phyloP scores from a whole-genome alignment of 2,113 vertebrate species.

The Etia nguti region DNA sequence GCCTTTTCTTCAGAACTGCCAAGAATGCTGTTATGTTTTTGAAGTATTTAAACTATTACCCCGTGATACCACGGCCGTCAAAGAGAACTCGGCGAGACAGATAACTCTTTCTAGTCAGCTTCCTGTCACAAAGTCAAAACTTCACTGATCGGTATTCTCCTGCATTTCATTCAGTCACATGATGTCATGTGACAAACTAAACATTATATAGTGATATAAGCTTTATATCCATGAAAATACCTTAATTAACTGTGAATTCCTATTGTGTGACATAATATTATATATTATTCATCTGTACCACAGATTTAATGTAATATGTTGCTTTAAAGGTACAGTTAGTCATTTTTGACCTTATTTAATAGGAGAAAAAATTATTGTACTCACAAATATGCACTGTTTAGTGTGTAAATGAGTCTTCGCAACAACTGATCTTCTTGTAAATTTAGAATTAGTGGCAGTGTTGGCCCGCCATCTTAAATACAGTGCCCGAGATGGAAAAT shows the following conservation, averaged over 20 bases:
- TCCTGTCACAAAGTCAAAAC: neutral
- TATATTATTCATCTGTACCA: neutral
- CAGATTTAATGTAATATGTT: neutral
- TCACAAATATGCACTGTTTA: no score
- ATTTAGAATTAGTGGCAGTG: no score
- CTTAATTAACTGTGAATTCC: neutral
- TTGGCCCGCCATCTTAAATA: no score
- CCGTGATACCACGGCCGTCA: neutral
- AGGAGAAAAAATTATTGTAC: no score
- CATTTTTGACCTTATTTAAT: no score
- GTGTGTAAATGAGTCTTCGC: no score
- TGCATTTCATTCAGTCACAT: neutral
- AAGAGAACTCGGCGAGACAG: neutral
- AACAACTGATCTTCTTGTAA: no score
- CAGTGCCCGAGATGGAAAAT: no score
- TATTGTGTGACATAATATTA: neutral
- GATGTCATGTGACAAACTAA: neutral
- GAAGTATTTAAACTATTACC: constrained; percentile 33
- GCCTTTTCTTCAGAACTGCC: neutral
- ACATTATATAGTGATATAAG: neutral
- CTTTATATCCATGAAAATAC: neutral
- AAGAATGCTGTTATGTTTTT: constrained; percentile 50
- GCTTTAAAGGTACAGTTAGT: neutral
- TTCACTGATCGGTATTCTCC: neutral
- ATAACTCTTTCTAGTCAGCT: neutral